phyloP scores from a whole-genome alignment of 1,140 invertebrate genomes.

The Drosophila bocki region DNA sequence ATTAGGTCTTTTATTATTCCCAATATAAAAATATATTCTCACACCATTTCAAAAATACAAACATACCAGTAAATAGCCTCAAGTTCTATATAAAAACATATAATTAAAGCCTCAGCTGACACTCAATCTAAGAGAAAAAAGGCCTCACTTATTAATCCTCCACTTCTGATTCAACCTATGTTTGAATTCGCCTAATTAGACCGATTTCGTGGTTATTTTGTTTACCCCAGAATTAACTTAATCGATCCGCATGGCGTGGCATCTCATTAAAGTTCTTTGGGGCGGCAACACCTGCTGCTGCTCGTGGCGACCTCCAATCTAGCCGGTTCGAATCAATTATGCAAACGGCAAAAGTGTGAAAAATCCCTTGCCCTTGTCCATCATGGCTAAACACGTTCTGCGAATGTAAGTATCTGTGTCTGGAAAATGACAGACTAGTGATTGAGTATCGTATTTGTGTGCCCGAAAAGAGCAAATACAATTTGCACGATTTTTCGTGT shows the following conservation, averaged over 20 bases:
- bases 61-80: too few relatives aligned
- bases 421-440: slow-evolving; percentile 50
- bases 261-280: slow-evolving; percentile 44
- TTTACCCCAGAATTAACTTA: slow-evolving; percentile 27
- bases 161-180: slow-evolving; percentile 1
- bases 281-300: slow-evolving; percentile 3
- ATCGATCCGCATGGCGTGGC: slow-evolving; percentile 28
- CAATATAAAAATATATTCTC: background rate
- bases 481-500: slow-evolving; percentile 78
- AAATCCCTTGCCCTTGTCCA: slow-evolving; percentile 64
- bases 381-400: slow-evolving; percentile 67
- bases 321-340: slow-evolving; percentile 68
- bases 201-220: slow-evolving; percentile 19
- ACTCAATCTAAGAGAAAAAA: background rate
- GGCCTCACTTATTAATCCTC: background rate
- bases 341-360: slow-evolving; percentile 76
- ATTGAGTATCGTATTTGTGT: slow-evolving; percentile 62
- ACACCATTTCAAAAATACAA: background rate
- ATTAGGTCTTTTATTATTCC: background rate
- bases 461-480: slow-evolving; percentile 71
- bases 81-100: background rate
- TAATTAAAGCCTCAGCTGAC: background rate
- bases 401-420: slow-evolving; percentile 53
- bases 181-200: slow-evolving; percentile 28
- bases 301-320: slow-evolving; percentile 32